These are phyloP conservation scores for Zeugodacus cucurbitae DNA, from an alignment of 1,140 invertebrate species.

Conservation along the genomic window DNA sequence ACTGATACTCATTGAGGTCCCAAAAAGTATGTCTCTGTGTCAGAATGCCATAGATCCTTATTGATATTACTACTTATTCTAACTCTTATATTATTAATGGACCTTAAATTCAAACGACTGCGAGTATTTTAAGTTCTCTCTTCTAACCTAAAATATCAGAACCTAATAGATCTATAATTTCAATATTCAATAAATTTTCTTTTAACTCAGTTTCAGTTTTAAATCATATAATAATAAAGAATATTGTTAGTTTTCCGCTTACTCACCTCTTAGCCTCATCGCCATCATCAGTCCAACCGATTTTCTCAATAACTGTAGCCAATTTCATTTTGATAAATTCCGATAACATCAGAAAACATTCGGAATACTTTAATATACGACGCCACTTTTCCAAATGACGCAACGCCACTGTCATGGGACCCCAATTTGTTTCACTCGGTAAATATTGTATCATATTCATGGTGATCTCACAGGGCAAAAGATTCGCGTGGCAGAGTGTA, in stretches of 20 bases:
- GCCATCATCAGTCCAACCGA: conserved; percentile 78
- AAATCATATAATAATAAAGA: neutral
- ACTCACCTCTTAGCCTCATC: conserved; percentile 74
- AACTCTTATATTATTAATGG: no score
- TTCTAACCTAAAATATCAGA: no score
- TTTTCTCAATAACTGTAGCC: conserved; percentile 71
- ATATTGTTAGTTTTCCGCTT: neutral
- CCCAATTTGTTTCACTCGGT: conserved; percentile 77
- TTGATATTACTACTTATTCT: no score
- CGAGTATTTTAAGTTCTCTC: no score
- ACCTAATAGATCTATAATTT: no score
- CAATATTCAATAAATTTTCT: no score
- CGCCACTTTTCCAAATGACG: conserved; percentile 77
- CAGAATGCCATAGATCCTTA: no score
- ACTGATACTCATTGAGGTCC: no score
- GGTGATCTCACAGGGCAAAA: conserved; percentile 75
- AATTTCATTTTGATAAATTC: conserved; percentile 74
- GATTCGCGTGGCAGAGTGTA: conserved; percentile 78
- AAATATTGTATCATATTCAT: conserved; percentile 77
- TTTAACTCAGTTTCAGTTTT: no score
- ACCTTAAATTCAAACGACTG: no score
- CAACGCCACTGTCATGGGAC: conserved; percentile 78
- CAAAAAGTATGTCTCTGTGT: no score
- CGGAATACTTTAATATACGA: conserved; percentile 75
- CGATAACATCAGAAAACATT: conserved; percentile 74